Conservation (phyloP, 2,888 invertebrate genomes). For the Eutolmus rufibarbis region DNA sequence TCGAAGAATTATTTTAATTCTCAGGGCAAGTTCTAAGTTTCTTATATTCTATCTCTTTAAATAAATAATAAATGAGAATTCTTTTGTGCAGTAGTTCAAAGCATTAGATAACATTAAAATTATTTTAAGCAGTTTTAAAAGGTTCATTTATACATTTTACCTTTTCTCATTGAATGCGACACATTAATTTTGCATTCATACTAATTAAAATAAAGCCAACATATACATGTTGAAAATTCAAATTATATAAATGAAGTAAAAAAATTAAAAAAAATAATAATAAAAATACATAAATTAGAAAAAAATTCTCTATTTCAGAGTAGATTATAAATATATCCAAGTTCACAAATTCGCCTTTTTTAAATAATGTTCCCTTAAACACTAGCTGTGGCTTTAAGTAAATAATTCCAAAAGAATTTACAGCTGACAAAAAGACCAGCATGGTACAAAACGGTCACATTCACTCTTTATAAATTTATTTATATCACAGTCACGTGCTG, state of each 20-base stretch:
- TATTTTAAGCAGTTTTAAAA: too few relatives aligned
- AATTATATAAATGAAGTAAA: neutral
- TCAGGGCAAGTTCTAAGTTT: neutral
- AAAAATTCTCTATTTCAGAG: neutral
- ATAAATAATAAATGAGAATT: too few relatives aligned
- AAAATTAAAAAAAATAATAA: neutral
- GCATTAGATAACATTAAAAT: too few relatives aligned
- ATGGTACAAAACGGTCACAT: neutral
- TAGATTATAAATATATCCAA: neutral
- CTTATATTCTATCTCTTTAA: neutral
- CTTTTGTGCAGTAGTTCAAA: too few relatives aligned
- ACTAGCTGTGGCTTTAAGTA: neutral
- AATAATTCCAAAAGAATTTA: neutral
- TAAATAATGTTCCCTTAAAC: neutral
- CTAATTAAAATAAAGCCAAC: neutral
- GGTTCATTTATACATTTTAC: too few relatives aligned
- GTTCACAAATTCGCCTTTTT: neutral
- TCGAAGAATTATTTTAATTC: neutral
- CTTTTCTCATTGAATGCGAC: neutral
- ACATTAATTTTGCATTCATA: neutral
- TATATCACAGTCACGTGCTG: conserved; percentile 41
- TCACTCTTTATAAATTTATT: conserved; percentile 24
- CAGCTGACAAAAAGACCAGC: neutral
- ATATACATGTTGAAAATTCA: neutral
- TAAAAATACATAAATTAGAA: neutral